Evolutionary conservation across 2,113 vertebrate species (phyloP).

Genomic region (Mastomys coucha): DNA sequence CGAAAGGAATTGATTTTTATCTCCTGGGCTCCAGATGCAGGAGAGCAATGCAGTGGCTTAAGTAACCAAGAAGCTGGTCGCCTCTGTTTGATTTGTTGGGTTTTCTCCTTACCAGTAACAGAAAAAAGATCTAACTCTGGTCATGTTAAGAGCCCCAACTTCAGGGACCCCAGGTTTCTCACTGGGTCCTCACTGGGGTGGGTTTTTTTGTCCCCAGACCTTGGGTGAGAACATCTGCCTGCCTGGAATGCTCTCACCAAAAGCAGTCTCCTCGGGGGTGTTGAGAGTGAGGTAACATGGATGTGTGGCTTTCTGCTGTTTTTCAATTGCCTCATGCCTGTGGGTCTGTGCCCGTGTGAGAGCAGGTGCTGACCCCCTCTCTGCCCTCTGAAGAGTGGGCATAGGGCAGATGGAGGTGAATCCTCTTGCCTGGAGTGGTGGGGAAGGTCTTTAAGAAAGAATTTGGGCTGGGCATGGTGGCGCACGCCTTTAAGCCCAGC

Average conservation of each 20-base stretch:
- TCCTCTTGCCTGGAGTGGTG: rapidly evolving
- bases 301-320: no score
- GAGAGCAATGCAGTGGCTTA: rapidly evolving
- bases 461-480: background rate
- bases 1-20: background rate
- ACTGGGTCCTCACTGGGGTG: rapidly evolving
- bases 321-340: background rate
- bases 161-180: rapidly evolving
- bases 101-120: rapidly evolving
- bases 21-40: background rate
- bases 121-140: rapidly evolving
- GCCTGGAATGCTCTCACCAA: background rate
- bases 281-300: background rate
- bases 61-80: rapidly evolving
- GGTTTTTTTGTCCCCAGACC: no score
- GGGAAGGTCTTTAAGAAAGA: background rate
- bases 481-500: background rate
- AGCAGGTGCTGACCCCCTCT: background rate
- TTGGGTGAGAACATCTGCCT: background rate
- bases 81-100: rapidly evolving
- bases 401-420: background rate
- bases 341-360: rapidly evolving
- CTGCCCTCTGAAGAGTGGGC: background rate
- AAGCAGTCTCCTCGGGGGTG: background rate
- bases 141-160: rapidly evolving